Evolutionary conservation across 2,888 invertebrate species (phyloP).

Genomic region (Macrosiphum euphorbiae): DNA sequence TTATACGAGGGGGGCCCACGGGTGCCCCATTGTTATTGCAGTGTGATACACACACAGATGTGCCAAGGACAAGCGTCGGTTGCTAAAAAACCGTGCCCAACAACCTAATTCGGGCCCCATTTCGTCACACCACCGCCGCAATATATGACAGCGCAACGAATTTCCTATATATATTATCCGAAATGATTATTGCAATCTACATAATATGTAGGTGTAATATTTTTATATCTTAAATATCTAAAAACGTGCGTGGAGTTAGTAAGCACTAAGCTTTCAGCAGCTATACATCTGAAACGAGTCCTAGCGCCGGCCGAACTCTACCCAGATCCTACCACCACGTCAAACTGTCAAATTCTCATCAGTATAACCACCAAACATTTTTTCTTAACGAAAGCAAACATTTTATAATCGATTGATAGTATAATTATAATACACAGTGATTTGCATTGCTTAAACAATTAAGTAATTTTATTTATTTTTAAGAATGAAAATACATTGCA

Average conservation of each 20-base stretch:
- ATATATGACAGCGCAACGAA: conserved; percentile 53
- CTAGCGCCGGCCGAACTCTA: neutral
- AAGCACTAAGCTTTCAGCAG: neutral
- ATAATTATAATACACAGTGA: too few relatives aligned
- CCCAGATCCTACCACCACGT: neutral
- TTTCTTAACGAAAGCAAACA: too few relatives aligned
- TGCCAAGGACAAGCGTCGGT: conserved; percentile 58
- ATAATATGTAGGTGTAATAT: neutral
- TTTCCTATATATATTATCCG: conserved; percentile 42
- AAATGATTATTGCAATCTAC: conserved; percentile 37
- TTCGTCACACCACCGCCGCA: conserved; percentile 56
- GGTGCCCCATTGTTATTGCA: conserved; percentile 59
- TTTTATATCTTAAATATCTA: neutral
- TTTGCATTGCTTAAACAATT: too few relatives aligned
- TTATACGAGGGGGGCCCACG: conserved; percentile 53
- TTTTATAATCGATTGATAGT: too few relatives aligned
- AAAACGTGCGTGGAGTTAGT: neutral
- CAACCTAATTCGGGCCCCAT: conserved; percentile 60
- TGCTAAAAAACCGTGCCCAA: conserved; percentile 60
- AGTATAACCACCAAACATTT: too few relatives aligned
- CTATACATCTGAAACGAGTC: neutral
- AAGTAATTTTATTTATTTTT: too few relatives aligned
- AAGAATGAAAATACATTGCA: too few relatives aligned
- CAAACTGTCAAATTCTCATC: neutral
- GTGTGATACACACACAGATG: conserved; percentile 42